phyloP scores from a whole-genome alignment of 92 coral and sea anemone species.

The Bergia sp. region DNA sequence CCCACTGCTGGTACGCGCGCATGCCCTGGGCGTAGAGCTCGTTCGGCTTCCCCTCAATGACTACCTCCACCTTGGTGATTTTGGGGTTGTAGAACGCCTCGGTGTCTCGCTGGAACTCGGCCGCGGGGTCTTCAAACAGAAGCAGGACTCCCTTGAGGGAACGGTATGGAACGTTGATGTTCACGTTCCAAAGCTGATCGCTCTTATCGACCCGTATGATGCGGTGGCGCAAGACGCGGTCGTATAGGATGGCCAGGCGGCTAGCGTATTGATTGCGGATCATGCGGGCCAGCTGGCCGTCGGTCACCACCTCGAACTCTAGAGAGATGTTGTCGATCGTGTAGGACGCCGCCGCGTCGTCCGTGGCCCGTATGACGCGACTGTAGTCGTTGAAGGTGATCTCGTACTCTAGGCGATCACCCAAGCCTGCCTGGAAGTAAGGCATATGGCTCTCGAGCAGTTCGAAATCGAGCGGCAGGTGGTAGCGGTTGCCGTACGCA shows the following conservation, averaged over 20 bases:
- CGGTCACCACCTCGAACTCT: not conserved
- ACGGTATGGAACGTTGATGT: not conserved
- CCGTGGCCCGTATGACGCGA: not conserved
- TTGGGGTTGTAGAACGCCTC: no score
- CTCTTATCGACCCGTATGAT: not conserved
- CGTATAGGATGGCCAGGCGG: no score
- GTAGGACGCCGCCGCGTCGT: not conserved
- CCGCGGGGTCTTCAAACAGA: not conserved
- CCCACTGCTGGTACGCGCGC: constrained; percentile 19
- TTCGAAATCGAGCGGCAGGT: not conserved
- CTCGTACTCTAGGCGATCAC: no score
- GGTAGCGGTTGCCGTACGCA: not conserved
- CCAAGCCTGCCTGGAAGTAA: not conserved
- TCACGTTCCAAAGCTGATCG: not conserved
- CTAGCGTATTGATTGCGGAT: no score
- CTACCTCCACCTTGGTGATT: constrained; percentile 17
- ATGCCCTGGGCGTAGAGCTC: constrained; percentile 10
- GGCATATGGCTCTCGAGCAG: constrained; percentile 8
- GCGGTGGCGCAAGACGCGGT: not conserved
- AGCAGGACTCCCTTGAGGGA: not conserved
- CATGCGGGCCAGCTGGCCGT: not conserved
- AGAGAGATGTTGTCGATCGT: not conserved
- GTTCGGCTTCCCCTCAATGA: constrained; percentile 13
- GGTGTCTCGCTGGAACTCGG: not conserved
- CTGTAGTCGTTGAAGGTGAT: not conserved